Percentiles rank a stretch among this genome's conserved stretches.
phyloP scores from a whole-genome alignment of 2,113 vertebrate genomes.

The Oxyruncus cristatus region DNA sequence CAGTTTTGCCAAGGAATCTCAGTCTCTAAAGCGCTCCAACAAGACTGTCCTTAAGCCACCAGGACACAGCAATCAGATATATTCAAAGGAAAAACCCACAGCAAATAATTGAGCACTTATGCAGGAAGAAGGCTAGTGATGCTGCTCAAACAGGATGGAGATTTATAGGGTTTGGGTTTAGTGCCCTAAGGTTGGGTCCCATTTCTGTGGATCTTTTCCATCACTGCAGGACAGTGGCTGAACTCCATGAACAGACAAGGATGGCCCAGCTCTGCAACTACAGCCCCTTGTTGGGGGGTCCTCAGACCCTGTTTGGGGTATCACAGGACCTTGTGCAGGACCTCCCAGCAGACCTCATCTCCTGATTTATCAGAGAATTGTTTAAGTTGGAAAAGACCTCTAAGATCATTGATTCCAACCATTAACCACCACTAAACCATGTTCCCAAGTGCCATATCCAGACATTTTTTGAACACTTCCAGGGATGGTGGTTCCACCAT shows the following conservation, averaged over 20 bases:
- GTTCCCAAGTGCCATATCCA: not conserved
- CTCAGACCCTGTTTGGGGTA: not conserved
- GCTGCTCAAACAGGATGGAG: not conserved
- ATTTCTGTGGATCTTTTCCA: not conserved
- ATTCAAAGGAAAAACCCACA: not conserved
- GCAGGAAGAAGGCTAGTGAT: not conserved
- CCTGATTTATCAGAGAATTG: not conserved
- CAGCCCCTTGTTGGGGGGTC: not conserved
- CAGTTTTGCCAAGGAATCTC: not conserved
- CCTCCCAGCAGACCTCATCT: not conserved
- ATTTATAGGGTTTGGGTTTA: not conserved
- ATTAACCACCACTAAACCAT: not conserved
- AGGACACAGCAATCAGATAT: not conserved
- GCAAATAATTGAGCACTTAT: not conserved
- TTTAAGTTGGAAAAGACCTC: not conserved
- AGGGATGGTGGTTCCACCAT: not conserved
- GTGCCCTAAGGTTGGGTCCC: not conserved
- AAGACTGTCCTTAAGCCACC: not conserved
- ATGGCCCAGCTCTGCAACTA: not conserved
- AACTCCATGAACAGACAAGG: not conserved
- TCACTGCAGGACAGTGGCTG: not conserved
- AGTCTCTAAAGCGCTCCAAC: not conserved
- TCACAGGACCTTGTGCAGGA: not conserved
- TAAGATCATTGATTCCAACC: not conserved
- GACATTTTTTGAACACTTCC: not conserved